These are phyloP conservation scores for Eumacrocentrus americanus DNA, from an alignment of 2,888 invertebrate genomes.

Conservation along the genomic window DNA sequence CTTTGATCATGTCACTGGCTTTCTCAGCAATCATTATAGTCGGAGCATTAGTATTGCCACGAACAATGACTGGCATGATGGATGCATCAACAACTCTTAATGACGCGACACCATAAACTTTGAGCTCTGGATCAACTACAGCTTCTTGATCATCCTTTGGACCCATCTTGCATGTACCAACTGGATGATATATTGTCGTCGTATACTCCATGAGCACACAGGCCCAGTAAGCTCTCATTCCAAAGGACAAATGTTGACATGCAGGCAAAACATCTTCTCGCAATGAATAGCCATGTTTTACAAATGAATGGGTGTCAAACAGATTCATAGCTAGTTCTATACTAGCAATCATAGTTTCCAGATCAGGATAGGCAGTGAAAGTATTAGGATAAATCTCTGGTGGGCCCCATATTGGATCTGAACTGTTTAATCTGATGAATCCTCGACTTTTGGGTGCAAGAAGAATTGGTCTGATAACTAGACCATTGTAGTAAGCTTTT, in stretches of 20 bases:
- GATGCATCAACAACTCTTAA: constrained; percentile 74
- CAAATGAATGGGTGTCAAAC: constrained; percentile 68
- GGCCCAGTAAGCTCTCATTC: constrained; percentile 70
- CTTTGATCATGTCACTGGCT: constrained; percentile 62
- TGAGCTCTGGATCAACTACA: constrained; percentile 71
- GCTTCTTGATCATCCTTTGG: constrained; percentile 67
- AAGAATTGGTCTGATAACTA: constrained; percentile 70
- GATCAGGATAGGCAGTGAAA: constrained; percentile 70
- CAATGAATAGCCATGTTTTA: constrained; percentile 65
- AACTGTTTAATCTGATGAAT: constrained; percentile 67
- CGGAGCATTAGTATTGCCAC: constrained; percentile 65
- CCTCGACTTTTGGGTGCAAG: constrained; percentile 72
- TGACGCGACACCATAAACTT: constrained; percentile 68
- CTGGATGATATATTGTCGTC: constrained; percentile 73
- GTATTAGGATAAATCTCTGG: constrained; percentile 78
- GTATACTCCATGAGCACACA: constrained; percentile 73
- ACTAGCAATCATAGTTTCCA: constrained; percentile 68
- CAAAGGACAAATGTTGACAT: constrained; percentile 66
- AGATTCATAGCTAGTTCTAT: constrained; percentile 67
- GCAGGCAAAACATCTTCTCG: constrained; percentile 67
- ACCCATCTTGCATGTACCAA: constrained; percentile 76
- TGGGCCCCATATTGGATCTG: constrained; percentile 74
- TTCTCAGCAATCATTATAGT: constrained; percentile 67
- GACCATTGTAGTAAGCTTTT: constrained; percentile 68
- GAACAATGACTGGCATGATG: constrained; percentile 69